Evolutionary conservation across 2,797 vertebrate species (phyloP), one percentile per base, ranked within the genome.

Genomic region (Silurus aristotelis): DNA sequence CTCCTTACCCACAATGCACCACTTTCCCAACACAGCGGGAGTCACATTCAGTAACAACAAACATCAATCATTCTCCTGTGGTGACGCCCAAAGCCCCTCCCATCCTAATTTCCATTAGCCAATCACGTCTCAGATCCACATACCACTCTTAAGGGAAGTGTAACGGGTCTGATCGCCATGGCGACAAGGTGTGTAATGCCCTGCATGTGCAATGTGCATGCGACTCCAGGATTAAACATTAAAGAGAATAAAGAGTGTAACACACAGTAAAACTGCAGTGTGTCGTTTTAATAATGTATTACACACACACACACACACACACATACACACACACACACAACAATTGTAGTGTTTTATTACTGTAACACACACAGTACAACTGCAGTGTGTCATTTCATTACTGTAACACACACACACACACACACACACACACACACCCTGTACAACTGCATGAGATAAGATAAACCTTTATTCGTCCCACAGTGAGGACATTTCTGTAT

Each of bases 131-230:
- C 46, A 91, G 48, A 61, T 80, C 88, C 88, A 80, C 89, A 91
- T 90, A 89, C 90, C 91, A 90, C 92, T 91, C 91, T 94, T 91
- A 93, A 88, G 92, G 91, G 92, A 92, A 92, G 89, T 87, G 87
- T 86, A 77, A 86, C 73, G 80, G 68, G 72, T 71, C 72, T 85
- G 88, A 87, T 88, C 89, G 92, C 92, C 87, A 94, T 91, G 91
- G 90, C 91, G 91, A 94, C 90, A 92, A 90, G 93, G 93, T 95
- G 94, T 95, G 94, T 86, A 94, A 93, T 94, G 94, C 95, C 94
- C 94, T 96, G 95, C 95, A 96, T 96, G 95, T 96, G 95, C 94
- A 90, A 95, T 92, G 95, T 96, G 95, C 95, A 96, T 96, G 95
- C 93, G 92, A 94, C 94, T 95, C 95, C 94, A 96, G 95, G 95